Conservation (phyloP, 1,140 invertebrate species). For the Ostrea edulis region DNA sequence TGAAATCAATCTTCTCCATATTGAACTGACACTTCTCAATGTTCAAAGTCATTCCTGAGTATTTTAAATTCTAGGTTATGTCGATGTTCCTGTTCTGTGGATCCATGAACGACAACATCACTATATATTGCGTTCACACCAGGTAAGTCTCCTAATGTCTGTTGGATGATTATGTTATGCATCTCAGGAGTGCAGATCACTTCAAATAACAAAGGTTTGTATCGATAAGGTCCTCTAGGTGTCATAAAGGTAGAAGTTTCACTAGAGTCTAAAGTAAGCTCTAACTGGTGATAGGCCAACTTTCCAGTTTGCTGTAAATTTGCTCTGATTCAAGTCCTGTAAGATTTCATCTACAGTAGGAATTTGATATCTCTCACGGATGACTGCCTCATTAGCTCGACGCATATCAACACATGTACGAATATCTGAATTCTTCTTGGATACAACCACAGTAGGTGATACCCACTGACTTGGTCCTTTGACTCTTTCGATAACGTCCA, state of each 20-base stretch:
- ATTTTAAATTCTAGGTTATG: conserved; percentile 5
- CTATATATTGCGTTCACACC: conserved; percentile 48
- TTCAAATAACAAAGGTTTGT: conserved; percentile 61
- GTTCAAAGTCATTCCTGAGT: conserved; percentile 52
- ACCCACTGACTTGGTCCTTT: conserved; percentile 68
- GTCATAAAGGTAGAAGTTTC: conserved; percentile 58
- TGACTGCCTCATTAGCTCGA: conserved; percentile 66
- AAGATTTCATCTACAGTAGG: conserved; percentile 70
- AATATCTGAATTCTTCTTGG: conserved; percentile 66
- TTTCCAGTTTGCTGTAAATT: conserved; percentile 67
- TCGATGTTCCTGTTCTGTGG: conserved; percentile 56
- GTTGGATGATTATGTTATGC: conserved; percentile 51
- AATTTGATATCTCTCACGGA: conserved; percentile 66
- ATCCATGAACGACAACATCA: conserved; percentile 58
- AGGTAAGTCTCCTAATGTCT: conserved; percentile 40
- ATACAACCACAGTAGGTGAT: conserved; percentile 64
- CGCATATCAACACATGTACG: conserved; percentile 72
- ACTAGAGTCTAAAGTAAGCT: conserved; percentile 58
- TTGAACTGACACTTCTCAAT: conserved; percentile 50
- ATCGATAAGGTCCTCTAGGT: conserved; percentile 57
- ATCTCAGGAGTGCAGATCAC: conserved; percentile 52
- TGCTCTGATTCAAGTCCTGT: conserved; percentile 64
- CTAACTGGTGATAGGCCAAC: conserved; percentile 68
- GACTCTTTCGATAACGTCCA: conserved; percentile 66
- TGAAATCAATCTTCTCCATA: conserved; percentile 40